phyloP scores from a whole-genome alignment of 2,888 invertebrate genomes.

The Tipula confusa region DNA sequence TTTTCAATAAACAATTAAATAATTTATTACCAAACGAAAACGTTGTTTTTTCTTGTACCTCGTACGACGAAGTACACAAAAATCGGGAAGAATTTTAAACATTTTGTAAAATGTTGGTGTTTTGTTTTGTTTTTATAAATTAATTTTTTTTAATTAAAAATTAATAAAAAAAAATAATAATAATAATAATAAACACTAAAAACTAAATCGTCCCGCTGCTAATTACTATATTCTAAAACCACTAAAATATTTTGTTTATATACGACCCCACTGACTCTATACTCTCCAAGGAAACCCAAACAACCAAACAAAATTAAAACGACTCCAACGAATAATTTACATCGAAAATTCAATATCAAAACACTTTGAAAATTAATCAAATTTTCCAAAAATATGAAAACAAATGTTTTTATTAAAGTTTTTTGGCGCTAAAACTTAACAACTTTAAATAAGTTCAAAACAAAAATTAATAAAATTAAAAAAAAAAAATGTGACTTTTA shows the following conservation, averaged over 20 bases:
- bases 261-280: background rate
- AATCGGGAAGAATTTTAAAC: slow-evolving; percentile 37
- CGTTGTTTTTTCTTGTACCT: slow-evolving; percentile 38
- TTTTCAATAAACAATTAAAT: background rate
- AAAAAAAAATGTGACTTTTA: background rate
- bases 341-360: background rate
- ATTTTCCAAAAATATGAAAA: background rate
- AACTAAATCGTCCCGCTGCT: background rate
- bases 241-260: background rate
- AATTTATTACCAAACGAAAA: slow-evolving; percentile 29
- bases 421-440: background rate
- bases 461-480: background rate
- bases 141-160: background rate
- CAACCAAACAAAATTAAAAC: background rate
- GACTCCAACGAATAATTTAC: background rate
- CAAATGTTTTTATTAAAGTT: background rate
- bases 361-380: background rate
- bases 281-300: too few species aligned
- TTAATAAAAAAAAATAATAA: background rate
- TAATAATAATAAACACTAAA: background rate
- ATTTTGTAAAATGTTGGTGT: slow-evolving; percentile 35
- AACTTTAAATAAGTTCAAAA: background rate
- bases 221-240: background rate
- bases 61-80: slow-evolving; percentile 39
- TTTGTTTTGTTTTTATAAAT: background rate